Percentiles rank a stretch among this genome's conserved stretches.
Conservation (phyloP, 1,140 invertebrate species). For the Conopomorpha cramerella region DNA sequence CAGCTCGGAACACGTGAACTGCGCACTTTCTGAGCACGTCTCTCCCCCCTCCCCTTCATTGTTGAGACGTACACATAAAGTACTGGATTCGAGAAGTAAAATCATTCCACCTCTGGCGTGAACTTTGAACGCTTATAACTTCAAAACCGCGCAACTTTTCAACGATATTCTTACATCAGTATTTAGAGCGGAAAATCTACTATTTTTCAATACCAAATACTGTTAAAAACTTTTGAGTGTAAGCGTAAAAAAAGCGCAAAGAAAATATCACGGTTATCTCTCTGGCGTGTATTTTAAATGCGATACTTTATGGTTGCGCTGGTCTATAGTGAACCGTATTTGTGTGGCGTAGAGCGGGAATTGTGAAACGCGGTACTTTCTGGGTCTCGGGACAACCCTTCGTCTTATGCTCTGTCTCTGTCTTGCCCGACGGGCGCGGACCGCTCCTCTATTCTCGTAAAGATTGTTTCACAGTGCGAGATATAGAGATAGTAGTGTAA, state of each 20-base stretch:
- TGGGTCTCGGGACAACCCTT: constrained; percentile 60
- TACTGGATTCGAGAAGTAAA: constrained; percentile 30
- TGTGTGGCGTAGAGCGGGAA: constrained; percentile 10
- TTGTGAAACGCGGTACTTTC: constrained; percentile 41
- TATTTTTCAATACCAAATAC: constrained; percentile 48
- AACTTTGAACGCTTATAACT: constrained; percentile 23
- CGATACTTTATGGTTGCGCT: constrained; percentile 51
- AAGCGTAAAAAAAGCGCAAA: no score
- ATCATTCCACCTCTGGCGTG: constrained; percentile 49
- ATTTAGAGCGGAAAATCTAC: constrained; percentile 30
- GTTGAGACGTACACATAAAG: constrained; percentile 57
- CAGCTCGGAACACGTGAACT: constrained; percentile 26
- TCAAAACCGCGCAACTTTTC: constrained; percentile 3
- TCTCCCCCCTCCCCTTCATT: constrained; percentile 59
- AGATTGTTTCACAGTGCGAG: constrained; percentile 10
- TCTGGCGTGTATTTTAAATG: constrained; percentile 58
- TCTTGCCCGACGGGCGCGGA: constrained; percentile 53
- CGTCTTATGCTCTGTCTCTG: constrained; percentile 60
- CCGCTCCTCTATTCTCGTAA: constrained; percentile 36
- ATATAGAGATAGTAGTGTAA: constrained; percentile 6
- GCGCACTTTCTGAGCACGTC: constrained; percentile 49
- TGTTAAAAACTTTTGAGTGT: no score
- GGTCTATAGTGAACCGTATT: constrained; percentile 42
- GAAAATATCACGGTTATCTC: no score
- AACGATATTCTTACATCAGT: constrained; percentile 13